Base-by-base conservation (phyloP, 1,140 invertebrate genomes). In the Drosophila asahinai region DNA sequence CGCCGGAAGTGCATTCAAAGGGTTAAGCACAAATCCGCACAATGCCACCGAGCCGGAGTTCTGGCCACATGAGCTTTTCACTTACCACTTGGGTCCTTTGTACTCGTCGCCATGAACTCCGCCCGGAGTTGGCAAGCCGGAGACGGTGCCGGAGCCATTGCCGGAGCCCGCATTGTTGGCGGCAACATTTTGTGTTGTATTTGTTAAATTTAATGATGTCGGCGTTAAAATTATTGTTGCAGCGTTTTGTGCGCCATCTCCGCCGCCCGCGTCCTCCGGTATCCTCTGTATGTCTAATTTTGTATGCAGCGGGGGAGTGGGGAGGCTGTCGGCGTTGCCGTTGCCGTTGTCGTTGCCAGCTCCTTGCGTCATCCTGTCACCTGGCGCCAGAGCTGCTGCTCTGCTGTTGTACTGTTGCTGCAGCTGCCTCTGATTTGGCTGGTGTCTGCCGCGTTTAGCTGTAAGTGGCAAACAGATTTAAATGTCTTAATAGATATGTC, bases 161-260 rank as follows among this genome's bases (percentile, higher is more conserved):
- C 54, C 17, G 17, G 43, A 25, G 22, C 75, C 68, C 54, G 38
- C 68, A 63, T 67, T 82, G 58, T 76, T 68, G 57, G 25, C 63
- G 61, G 81, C 43, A 40, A 75, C 84, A 81, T 89, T 86, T 71
- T 81, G 75, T 64, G 81, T 76, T 80, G 86, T 73, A 80, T 89
- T 91, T 91, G 87, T 91, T 87, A 81, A 81, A 90, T 91, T 91
- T 91, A 91, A 91, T 91, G 87, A 91, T 91, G 87, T 91, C 81
- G 87, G 87, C 83, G 86, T 87, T 90, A 91, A 84, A 91, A 91
- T 91, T 89, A 91, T 89, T 86, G 89, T 91, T 91, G 89, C 77
- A 75, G 81, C 87, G 66, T 87, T 91, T 79, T 86, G 83, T 80
- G 79, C 49, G 52, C 22, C 68, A 49, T 70, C 82, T 17, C 45